These are phyloP conservation scores for Callorhinus ursinus DNA, from an alignment of 2,113 vertebrate genomes.

Conservation along the genomic window DNA sequence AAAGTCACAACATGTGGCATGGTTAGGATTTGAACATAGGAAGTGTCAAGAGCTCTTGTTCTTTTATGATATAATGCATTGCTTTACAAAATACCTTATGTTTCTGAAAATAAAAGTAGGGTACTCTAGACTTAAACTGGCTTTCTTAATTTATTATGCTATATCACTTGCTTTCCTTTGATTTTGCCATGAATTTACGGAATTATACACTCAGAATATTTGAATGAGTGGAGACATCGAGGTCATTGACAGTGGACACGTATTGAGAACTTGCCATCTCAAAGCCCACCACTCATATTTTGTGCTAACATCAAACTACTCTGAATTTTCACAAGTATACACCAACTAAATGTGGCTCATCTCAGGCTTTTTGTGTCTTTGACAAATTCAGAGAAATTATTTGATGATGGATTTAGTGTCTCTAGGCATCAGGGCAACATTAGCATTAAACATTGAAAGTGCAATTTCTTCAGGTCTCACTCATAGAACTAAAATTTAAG, in stretches of 20 bases:
- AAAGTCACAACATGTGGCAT: background rate
- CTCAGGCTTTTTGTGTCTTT: background rate
- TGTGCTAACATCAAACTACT: background rate
- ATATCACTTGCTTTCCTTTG: background rate
- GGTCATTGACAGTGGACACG: background rate
- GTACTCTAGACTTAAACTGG: background rate
- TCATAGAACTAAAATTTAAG: background rate
- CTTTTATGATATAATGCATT: background rate
- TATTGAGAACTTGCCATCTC: background rate
- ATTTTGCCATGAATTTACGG: background rate
- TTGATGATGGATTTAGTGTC: background rate
- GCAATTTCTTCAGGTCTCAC: background rate
- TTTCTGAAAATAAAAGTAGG: background rate
- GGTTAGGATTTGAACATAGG: background rate
- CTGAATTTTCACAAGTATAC: background rate
- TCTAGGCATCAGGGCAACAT: background rate
- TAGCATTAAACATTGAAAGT: background rate
- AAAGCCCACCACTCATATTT: background rate
- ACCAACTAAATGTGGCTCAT: background rate
- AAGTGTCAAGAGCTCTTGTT: background rate
- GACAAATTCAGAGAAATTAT: background rate
- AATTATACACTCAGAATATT: background rate
- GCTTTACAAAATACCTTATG: background rate
- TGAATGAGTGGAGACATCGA: background rate
- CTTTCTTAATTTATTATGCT: background rate